A percentile compares a stretch with the other conserved stretches of the same genome.
These are phyloP conservation scores for Hyles vespertilio DNA, from an alignment of 1,140 invertebrate genomes.

Conservation along the genomic window DNA sequence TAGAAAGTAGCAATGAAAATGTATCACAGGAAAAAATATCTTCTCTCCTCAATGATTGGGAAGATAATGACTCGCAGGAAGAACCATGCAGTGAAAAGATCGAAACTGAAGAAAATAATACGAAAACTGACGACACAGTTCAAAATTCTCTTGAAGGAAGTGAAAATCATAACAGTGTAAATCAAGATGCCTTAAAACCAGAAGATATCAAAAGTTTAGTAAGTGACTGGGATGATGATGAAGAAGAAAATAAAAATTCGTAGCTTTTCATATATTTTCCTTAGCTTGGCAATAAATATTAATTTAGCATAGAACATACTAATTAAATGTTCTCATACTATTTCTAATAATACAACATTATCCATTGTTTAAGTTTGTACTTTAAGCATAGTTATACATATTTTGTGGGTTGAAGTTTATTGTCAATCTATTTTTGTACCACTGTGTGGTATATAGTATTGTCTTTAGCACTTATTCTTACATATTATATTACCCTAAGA, in stretches of 20 bases:
- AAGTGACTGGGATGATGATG: slow-evolving; percentile 68
- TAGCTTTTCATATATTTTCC: not conserved
- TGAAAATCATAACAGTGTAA: slow-evolving; percentile 1
- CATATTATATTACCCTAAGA: no score
- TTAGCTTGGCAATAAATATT: no score
- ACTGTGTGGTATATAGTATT: no score
- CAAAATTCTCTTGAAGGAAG: not conserved
- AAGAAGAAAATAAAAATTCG: slow-evolving; percentile 44
- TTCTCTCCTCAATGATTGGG: slow-evolving; percentile 70
- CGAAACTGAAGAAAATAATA: slow-evolving; percentile 11
- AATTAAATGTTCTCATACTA: no score
- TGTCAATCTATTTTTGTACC: no score
- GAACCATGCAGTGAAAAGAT: slow-evolving; percentile 15
- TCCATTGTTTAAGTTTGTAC: no score
- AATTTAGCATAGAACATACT: no score
- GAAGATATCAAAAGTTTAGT: slow-evolving; percentile 61
- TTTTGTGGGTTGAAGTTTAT: no score
- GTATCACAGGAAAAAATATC: slow-evolving; percentile 56
- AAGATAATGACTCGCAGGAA: slow-evolving; percentile 71
- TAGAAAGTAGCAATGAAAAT: not conserved
- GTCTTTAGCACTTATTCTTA: no score
- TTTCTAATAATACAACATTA: no score
- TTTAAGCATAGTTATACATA: no score
- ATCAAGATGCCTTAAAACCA: slow-evolving; percentile 26
- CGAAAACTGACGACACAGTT: slow-evolving; percentile 11